Conservation (phyloP, 1,140 invertebrate genomes). For the Schmidtea mediterranea region DNA sequence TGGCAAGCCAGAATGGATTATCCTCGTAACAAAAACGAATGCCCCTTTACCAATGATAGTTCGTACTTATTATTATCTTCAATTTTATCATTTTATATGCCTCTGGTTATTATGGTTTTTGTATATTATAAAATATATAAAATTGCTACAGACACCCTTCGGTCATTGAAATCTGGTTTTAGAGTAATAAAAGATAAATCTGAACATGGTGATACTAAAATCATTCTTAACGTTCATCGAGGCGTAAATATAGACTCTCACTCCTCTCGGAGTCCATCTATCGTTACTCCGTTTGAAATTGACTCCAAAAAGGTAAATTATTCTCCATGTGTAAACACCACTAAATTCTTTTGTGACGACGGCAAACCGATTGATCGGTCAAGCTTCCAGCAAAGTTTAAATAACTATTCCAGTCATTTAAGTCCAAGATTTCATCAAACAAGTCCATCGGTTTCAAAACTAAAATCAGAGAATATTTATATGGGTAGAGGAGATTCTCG, state of each 20-base stretch:
- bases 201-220: neutral
- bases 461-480: no score
- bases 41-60: constrained; percentile 51
- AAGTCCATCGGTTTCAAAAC: no score
- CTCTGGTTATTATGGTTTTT: constrained; percentile 9
- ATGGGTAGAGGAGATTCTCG: no score
- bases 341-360: no score
- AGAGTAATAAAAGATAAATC: constrained; percentile 6
- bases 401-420: no score
- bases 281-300: no score
- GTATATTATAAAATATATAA: constrained; percentile 8
- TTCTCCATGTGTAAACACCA: no score
- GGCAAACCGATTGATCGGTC: no score
- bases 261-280: no score
- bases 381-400: no score
- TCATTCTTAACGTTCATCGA: neutral
- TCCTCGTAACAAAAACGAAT: neutral
- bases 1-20: constrained; percentile 33
- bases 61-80: constrained; percentile 63
- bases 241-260: neutral
- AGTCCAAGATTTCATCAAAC: no score
- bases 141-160: constrained; percentile 1
- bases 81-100: constrained; percentile 10
- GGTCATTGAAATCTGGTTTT: constrained; percentile 4
- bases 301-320: no score